phyloP scores from a whole-genome alignment of 1,140 invertebrate genomes.

The Trichonephila clavipes region DNA sequence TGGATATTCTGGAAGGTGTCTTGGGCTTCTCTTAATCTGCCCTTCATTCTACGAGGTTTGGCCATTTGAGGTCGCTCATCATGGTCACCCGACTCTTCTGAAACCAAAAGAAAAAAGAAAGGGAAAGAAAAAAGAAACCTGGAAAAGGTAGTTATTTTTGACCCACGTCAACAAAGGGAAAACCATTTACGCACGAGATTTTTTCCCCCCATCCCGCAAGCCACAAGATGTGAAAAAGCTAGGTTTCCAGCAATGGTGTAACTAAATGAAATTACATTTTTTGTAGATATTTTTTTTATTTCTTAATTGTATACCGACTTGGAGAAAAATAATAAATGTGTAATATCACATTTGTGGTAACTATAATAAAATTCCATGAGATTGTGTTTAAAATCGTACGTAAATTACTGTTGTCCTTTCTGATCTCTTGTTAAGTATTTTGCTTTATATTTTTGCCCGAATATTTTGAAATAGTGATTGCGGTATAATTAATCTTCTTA shows the following conservation, averaged over 20 bases:
- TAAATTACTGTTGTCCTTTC: too few species aligned
- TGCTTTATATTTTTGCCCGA: too few species aligned
- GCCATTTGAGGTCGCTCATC: not conserved
- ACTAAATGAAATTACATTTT: too few species aligned
- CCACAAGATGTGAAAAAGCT: not conserved
- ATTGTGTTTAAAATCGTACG: too few species aligned
- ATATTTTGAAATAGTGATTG: too few species aligned
- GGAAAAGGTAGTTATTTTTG: not conserved
- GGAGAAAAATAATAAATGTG: too few species aligned
- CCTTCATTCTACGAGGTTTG: not conserved
- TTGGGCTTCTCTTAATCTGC: not conserved
- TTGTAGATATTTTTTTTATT: too few species aligned
- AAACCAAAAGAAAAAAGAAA: not conserved
- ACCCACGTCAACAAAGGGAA: not conserved
- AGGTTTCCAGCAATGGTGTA: not conserved
- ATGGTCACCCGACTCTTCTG: not conserved
- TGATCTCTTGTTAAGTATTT: too few species aligned
- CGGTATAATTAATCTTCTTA: too few species aligned
- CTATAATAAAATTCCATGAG: too few species aligned
- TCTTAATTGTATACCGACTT: too few species aligned
- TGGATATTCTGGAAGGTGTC: slow-evolving; percentile 27
- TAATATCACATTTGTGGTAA: too few species aligned
- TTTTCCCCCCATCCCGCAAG: not conserved
- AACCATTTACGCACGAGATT: not conserved
- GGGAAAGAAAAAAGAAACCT: not conserved